Evolutionary conservation across 2,113 vertebrate genomes (phyloP).

Genomic region (Petrocephalus zakoni): DNA sequence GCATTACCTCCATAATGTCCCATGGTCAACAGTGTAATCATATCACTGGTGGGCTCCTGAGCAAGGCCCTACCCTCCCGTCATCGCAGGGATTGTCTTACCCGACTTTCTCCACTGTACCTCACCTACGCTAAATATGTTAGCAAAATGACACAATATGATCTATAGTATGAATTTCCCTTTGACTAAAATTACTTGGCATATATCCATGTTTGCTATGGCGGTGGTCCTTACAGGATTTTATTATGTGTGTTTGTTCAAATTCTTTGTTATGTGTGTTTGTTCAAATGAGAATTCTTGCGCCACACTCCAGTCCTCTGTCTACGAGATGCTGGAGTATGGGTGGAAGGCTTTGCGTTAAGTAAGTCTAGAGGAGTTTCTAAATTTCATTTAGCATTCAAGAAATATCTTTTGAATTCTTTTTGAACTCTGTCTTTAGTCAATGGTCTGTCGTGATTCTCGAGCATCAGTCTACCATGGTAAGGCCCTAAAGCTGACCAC

Average conservation of each 20-base stretch:
- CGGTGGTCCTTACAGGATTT: no score
- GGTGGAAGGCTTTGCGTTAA: not conserved
- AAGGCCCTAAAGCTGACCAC: not conserved
- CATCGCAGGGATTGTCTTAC: not conserved
- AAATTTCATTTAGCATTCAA: not conserved
- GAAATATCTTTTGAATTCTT: not conserved
- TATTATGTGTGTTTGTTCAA: no score
- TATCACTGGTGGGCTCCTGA: not conserved
- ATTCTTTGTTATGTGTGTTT: no score
- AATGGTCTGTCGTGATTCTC: not conserved
- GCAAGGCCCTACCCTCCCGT: not conserved
- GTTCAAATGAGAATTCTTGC: not conserved
- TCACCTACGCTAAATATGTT: not conserved
- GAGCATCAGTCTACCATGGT: not conserved
- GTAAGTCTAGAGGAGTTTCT: not conserved
- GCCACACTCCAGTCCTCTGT: not conserved
- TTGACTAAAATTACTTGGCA: not conserved
- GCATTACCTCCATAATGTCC: not conserved
- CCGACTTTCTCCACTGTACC: not conserved
- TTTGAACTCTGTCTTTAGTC: not conserved
- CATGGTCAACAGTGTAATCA: not conserved
- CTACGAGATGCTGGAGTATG: not conserved
- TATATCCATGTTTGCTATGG: not conserved
- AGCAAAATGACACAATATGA: not conserved
- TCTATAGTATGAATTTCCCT: not conserved